Base-by-base conservation (phyloP, 2,888 invertebrate species). In the Chalcosyrphus nemorum region DNA sequence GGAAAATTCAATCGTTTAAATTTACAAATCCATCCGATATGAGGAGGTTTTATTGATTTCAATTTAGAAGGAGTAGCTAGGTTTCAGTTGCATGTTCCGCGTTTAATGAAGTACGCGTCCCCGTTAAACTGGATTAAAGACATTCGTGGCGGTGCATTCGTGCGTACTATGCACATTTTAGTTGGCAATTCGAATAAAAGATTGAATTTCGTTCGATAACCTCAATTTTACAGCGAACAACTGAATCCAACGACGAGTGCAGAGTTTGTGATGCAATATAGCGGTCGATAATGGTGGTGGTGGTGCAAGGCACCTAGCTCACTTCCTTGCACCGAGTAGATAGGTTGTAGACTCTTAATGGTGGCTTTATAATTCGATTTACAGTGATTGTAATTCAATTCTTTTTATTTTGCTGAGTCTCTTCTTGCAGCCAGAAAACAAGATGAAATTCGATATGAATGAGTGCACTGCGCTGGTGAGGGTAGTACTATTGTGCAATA, bases 191-290 rank as follows among this genome's bases (percentile, higher is more conserved):
- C 27, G 43, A 45, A 57, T 56, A 27, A 76, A 43, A 38, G 75
- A 81, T 81, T 76, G 76, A 76, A 77, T 77, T 76, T 77, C 71
- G 17, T 76, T 71, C 81, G 71, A 77, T 71, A 81, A 76, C 66
- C 71, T 71, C 65, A 81, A 54, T 71, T 59, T n/a, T n/a, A n/a
- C 29, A 57, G 15, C 29, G 7, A 56, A 61, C 45, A 54, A 24
- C 74, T 45, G 41, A 56, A 32, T 59, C n/a, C 13, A 32, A 35
- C 15, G 11, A 2, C 38, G 19, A 4, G 35, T 6, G 17, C n/a
- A n/a, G n/a, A n/a, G n/a, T n/a, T 38, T 17, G 45, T 78, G 72
- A 66, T 72, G 57, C 66, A 72, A 74, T 61, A 19, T 61, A 19
- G 21, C 56, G 19, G 32, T 45, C 52, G 50, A 17, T 56, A 17